These are phyloP conservation scores for Caracal caracal DNA, from an alignment of 2,113 vertebrate species.

Conservation along the genomic window DNA sequence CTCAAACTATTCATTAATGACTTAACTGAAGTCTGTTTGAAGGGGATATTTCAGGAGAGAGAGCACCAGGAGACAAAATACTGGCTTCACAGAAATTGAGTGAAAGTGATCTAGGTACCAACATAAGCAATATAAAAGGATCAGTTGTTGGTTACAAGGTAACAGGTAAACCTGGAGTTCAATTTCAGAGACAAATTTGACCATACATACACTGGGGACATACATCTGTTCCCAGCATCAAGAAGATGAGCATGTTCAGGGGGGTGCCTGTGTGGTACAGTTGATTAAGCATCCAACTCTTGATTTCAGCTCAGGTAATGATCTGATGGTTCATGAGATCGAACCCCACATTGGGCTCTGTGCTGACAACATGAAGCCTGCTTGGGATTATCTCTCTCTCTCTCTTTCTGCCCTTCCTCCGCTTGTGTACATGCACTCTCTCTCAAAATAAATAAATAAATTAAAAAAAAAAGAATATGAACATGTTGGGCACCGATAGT, in stretches of 20 bases:
- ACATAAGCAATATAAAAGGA: conserved; percentile 23
- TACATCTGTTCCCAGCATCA: neutral
- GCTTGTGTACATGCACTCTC: no score
- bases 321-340: no score
- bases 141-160: conserved; percentile 4
- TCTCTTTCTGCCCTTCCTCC: no score
- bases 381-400: no score
- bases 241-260: neutral
- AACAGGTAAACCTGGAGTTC: conserved; percentile 33
- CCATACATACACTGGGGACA: neutral
- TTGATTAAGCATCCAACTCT: no score
- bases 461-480: neutral
- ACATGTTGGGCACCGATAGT: neutral
- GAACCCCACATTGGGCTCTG: no score
- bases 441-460: no score
- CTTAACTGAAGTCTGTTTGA: conserved; percentile 29
- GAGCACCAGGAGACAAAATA: conserved; percentile 32
- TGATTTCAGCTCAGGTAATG: no score
- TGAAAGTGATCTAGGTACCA: conserved; percentile 23
- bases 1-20: conserved; percentile 31
- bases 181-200: conserved; percentile 21
- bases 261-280: no score
- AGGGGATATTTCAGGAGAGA: conserved; percentile 10
- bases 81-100: conserved; percentile 7
- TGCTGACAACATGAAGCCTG: no score